Base-by-base conservation (phyloP, 2,797 vertebrate genomes). In the Cossypha polioptera region DNA sequence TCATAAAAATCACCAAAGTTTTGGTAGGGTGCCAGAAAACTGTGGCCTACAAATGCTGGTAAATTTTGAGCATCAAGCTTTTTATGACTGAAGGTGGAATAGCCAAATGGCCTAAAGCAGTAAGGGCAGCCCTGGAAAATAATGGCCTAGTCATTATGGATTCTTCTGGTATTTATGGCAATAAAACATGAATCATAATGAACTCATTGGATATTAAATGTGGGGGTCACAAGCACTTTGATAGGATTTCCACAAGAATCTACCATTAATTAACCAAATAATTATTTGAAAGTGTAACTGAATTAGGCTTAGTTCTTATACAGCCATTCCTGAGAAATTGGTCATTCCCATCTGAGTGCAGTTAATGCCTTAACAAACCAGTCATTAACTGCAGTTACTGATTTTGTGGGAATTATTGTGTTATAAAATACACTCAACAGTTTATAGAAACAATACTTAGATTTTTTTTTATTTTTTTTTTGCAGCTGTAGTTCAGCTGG, bases 331-430 rank as follows among this genome's bases (percentile, higher is more conserved):
- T 93, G 81, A 82, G 83, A 97, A 97, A 97, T 90, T 97, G 97
- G 96, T 96, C 97, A 97, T 96, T 98, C 96, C 96, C 97, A 97
- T 97, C 94, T 97, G 97, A 98, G 91, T 83, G 97, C 86, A 98
- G 96, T 98, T 98, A 98, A 97, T 97, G 92, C 95, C 92, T 96
- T 98, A 98, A 97, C 97, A 97, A 98, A 98, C 96, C 96, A 72
- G 96, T 97, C 97, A 98, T 98, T 98, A 98, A 97, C 94, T 97
- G 88, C 90, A 97, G 92, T 97, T 97, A 98, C 96, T 97, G 97
- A 97, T 97, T 98, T 97, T 98, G 97, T 98, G 95, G 97, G 97
- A 97, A 98, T 97, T 98, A 97, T 53, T 97, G 90, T 96, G 95
- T 97, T 97, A 98, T 97, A 98, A 98, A 98, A 97, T 96, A 97